Evolutionary conservation across 2,797 vertebrate species (phyloP).

Genomic region (Hipposideros larvatus): DNA sequence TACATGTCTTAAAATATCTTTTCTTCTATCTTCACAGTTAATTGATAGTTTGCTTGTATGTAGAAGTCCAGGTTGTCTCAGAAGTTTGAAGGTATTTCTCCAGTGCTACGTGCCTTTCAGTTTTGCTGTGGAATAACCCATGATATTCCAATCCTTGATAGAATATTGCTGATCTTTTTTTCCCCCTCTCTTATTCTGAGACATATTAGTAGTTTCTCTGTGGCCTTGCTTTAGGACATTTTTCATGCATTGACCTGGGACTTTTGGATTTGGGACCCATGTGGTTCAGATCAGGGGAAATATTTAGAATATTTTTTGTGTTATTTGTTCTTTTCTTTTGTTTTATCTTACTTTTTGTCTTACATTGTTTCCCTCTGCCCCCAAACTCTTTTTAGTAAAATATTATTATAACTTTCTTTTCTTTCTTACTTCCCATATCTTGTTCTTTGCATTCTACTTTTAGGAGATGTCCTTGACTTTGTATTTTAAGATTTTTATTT

Average conservation of each 20-base stretch:
- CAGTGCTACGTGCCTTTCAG: background rate
- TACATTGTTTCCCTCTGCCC: no score
- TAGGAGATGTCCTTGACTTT: background rate
- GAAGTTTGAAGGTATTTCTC: background rate
- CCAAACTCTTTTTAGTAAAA: background rate
- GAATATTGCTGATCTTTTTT: background rate
- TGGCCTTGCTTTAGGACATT: background rate
- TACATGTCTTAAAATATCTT: background rate
- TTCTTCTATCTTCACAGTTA: background rate
- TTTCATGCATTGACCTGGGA: background rate
- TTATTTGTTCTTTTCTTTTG: background rate
- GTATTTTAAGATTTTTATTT: background rate
- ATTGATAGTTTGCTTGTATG: background rate
- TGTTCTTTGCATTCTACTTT: background rate
- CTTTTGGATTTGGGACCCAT: background rate
- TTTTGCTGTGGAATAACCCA: background rate
- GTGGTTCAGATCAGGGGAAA: background rate
- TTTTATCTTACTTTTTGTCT: background rate
- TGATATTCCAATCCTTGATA: background rate
- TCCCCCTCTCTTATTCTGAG: background rate
- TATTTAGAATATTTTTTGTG: background rate
- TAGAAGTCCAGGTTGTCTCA: background rate
- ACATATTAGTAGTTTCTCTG: background rate
- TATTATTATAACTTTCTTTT: background rate
- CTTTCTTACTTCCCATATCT: background rate